Percentiles rank a stretch among this genome's conserved stretches.
Conservation (phyloP, 2,113 vertebrate species). For the Indicator maculatus region DNA sequence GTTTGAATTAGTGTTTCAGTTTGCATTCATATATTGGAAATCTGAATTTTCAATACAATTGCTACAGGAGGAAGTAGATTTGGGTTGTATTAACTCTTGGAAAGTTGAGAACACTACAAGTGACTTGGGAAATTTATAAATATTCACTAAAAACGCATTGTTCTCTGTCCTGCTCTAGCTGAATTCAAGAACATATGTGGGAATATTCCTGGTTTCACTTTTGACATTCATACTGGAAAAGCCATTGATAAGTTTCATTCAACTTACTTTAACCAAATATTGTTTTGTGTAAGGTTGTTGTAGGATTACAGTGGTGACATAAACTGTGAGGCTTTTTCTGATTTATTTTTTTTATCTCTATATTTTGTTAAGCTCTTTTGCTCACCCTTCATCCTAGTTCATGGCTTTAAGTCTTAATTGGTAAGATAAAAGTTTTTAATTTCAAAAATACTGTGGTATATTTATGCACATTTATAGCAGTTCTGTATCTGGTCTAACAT, state of each 20-base stretch:
- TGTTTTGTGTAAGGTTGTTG: neutral
- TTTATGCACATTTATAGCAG: neutral
- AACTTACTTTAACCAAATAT: neutral
- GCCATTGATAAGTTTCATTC: conserved; percentile 80
- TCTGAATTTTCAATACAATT: neutral
- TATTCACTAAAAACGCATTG: neutral
- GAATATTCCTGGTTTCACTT: conserved; percentile 85
- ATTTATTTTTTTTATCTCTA: neutral
- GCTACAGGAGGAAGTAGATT: neutral
- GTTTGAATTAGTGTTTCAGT: neutral
- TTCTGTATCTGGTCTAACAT: neutral
- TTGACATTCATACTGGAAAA: conserved; percentile 87
- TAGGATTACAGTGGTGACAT: neutral
- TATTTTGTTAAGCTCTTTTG: neutral
- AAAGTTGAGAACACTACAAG: neutral
- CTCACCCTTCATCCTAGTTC: neutral
- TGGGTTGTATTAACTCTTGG: neutral
- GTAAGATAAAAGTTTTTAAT: neutral
- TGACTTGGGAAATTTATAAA: neutral
- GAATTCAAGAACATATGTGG: conserved; percentile 84
- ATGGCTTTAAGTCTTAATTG: neutral
- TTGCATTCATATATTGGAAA: neutral
- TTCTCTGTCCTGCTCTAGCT: conserved; percentile 61
- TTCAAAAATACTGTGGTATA: neutral
- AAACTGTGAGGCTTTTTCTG: neutral